These are phyloP conservation scores for Ceuthmochares aereus DNA, from an alignment of 2,113 vertebrate species.

Conservation along the genomic window DNA sequence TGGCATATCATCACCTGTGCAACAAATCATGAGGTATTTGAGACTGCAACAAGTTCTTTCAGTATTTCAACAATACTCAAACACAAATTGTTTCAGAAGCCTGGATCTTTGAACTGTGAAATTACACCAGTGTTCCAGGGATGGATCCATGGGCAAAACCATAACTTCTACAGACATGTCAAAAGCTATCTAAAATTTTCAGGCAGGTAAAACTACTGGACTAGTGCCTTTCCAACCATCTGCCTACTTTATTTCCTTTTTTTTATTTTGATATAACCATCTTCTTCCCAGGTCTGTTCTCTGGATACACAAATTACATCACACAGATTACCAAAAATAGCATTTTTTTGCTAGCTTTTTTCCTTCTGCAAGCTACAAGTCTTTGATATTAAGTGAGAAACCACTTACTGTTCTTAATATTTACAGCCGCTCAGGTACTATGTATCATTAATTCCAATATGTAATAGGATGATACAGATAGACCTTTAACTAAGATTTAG, in stretches of 20 bases:
- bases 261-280: neutral
- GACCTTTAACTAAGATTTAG: neutral
- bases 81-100: constrained; percentile 4
- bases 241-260: neutral
- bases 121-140: constrained; percentile 7
- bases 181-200: neutral
- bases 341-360: neutral
- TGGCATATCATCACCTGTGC: neutral
- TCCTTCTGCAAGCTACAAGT: neutral
- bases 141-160: neutral
- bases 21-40: neutral
- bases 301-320: neutral
- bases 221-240: neutral
- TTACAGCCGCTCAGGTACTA: neutral
- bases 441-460: neutral
- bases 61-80: neutral
- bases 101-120: neutral
- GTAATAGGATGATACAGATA: neutral
- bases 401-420: neutral
- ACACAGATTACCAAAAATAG: neutral
- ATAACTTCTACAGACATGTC: neutral
- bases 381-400: neutral
- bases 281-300: neutral
- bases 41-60: neutral
- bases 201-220: neutral